Evolutionary conservation across 2,113 vertebrate genomes (phyloP).

Genomic region (Pteronura brasiliensis): DNA sequence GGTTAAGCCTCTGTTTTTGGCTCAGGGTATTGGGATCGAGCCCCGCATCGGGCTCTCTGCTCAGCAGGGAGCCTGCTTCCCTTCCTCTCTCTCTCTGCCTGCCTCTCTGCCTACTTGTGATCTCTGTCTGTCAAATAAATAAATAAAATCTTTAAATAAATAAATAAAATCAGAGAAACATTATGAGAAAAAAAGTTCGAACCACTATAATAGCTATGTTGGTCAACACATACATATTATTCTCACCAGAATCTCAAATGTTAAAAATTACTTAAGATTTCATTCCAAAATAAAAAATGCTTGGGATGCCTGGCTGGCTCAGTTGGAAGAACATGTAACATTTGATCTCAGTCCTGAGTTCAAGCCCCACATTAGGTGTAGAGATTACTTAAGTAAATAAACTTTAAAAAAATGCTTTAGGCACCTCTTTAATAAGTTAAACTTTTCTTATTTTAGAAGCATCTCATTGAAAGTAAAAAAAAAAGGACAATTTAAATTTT

Average conservation of each 20-base stretch:
- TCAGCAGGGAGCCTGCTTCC: no score
- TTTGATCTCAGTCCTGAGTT: neutral
- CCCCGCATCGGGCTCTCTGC: no score
- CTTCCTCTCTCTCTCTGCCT: no score
- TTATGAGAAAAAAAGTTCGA: neutral
- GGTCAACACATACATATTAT: neutral
- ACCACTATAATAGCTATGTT: neutral
- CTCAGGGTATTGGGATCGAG: no score
- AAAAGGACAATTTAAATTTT: neutral
- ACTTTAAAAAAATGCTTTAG: constrained; percentile 2
- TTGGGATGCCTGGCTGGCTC: neutral
- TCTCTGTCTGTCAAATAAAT: no score
- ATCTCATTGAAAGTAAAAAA: neutral
- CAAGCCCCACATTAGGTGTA: neutral
- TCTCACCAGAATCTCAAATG: neutral
- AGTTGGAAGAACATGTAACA: neutral
- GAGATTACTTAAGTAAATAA: neutral
- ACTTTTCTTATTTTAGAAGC: constrained; percentile 3
- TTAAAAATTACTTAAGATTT: neutral
- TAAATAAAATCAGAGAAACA: constrained; percentile 8
- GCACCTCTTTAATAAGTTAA: neutral
- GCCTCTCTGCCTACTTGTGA: no score
- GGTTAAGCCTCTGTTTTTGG: no score
- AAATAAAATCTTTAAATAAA: no score
- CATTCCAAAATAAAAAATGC: constrained; percentile 20